Base-by-base conservation (phyloP, 2,888 invertebrate genomes). In the Drosophila mayaguana region DNA sequence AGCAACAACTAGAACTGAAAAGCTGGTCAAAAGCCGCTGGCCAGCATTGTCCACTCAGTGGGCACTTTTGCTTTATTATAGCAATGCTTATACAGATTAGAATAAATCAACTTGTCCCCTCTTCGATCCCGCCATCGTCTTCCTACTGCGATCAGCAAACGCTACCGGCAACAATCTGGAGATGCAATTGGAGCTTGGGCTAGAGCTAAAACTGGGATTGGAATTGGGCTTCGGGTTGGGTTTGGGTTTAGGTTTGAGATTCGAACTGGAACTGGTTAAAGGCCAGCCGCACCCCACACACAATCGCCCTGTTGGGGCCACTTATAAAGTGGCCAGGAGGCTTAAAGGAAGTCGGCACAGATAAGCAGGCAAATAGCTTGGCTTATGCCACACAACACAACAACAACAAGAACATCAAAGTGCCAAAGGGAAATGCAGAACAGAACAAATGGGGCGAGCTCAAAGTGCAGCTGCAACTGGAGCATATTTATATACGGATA, bases 21-120 rank as follows among this genome's bases (percentile, higher is more conserved):
- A 62, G 55, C 48, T 75, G 85, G 72, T 61, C 72, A 72, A 88
- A 66, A 78, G 89, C 86, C 81, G 61, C 68, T 69, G 81, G 82
- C 81, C 48, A 63, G 74, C 83, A 78, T 86, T 84, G 83, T 89
- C 85, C 88, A 88, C 79, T 89, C 89, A 56, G 71, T 75, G 85
- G 71, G 71, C 86, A 75, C 76, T 83, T 86, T 89, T 86, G 90
- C 90, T 86, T 86, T 86, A 86, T 86, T 89, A 89, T 85, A 78
- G 86, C 88, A 81, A 77, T 77, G 86, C 90, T 86, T 89, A 88
- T 89, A 88, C 90, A 86, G 86, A 86, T 86, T 86, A 86, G 86
- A 86, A 86, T 86, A 86, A 86, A 86, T 86, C 86, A 86, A 89
- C 80, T 82, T 82, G 76, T 55, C 63, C 78, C 14, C 25, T 22